A percentile compares a stretch with the other conserved stretches of the same genome.
Evolutionary conservation across 1,140 invertebrate genomes (phyloP).

Genomic region (Trinorchestia longiramus): DNA sequence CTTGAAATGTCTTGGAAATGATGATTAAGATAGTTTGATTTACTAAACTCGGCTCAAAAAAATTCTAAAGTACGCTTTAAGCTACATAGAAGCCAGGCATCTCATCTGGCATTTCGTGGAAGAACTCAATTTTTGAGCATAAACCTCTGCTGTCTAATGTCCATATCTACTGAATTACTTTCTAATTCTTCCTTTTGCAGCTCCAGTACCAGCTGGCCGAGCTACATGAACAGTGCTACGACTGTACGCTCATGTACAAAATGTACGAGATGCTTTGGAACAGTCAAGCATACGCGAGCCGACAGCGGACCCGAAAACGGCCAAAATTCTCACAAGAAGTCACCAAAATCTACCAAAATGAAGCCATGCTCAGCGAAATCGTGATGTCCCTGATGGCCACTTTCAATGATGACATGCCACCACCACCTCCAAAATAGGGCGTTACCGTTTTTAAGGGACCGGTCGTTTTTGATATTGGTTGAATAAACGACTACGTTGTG

Average conservation of each 20-base stretch:
- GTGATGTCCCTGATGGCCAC: neutral
- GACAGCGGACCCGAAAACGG: neutral
- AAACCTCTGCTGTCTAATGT: neutral
- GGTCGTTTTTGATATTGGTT: neutral
- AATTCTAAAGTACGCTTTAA: neutral
- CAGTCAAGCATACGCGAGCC: neutral
- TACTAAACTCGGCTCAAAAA: neutral
- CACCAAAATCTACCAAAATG: conserved; percentile 29
- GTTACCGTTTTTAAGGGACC: neutral
- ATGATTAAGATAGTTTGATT: neutral
- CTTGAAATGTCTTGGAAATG: neutral
- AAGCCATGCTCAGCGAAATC: neutral
- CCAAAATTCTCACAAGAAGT: neutral
- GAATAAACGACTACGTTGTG: neutral
- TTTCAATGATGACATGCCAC: conserved; percentile 4
- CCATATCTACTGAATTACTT: neutral
- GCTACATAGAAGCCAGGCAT: neutral
- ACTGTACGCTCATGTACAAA: neutral
- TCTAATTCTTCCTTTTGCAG: neutral
- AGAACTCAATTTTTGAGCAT: neutral
- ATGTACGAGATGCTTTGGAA: neutral
- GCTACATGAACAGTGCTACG: neutral
- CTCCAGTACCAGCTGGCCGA: neutral
- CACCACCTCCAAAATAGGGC: neutral
- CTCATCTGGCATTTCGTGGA: neutral